phyloP scores from a whole-genome alignment of 2,113 vertebrate species.

The Grammomys dolichurus region DNA sequence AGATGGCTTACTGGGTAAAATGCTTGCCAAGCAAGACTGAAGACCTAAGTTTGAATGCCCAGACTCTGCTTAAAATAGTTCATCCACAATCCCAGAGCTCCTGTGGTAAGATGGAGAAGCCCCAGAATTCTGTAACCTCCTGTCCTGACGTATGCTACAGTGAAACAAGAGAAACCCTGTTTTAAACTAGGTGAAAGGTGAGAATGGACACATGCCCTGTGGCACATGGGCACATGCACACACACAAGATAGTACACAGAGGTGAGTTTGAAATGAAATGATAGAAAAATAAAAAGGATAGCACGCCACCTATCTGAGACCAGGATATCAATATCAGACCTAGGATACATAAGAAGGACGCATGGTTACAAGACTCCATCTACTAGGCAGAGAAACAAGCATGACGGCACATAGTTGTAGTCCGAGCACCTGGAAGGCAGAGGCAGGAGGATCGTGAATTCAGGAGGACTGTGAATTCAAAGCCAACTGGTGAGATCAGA shows the following conservation, averaged over 20 bases:
- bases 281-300: neutral
- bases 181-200: neutral
- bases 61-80: too few relatives aligned
- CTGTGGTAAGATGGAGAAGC: neutral
- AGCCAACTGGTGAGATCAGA: neutral
- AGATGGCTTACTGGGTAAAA: neutral
- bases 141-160: neutral
- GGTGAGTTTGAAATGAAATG: neutral
- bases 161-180: neutral
- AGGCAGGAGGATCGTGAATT: neutral
- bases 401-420: neutral
- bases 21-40: neutral
- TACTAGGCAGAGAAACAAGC: conserved; percentile 7
- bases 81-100: neutral
- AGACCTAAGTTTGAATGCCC: neutral
- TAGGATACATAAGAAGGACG: neutral
- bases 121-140: neutral
- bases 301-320: neutral
- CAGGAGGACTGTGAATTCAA: neutral
- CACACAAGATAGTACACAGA: neutral
- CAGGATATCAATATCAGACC: neutral
- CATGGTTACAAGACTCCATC: neutral
- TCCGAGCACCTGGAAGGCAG: neutral
- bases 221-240: too few relatives aligned
- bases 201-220: neutral